phyloP scores from a whole-genome alignment of 2,888 invertebrate species.

The Chrysodeixis includens region DNA sequence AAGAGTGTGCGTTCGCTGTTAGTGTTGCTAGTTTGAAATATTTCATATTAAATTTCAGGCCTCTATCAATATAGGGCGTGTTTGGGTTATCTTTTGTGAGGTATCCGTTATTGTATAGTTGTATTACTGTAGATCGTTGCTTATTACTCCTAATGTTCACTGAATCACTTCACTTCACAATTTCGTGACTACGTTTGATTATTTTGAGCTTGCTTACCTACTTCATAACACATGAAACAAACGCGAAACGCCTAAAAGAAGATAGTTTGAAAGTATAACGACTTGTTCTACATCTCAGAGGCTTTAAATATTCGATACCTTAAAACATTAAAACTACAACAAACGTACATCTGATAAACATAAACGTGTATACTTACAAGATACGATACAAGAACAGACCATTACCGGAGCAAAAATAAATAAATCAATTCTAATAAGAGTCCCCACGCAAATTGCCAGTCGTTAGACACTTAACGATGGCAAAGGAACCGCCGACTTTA shows the following conservation, averaged over 20 bases:
- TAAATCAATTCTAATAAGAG: conserved; percentile 61
- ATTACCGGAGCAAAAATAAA: conserved; percentile 27
- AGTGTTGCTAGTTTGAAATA: conserved; percentile 78
- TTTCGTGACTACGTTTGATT: background rate
- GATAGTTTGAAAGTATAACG: no score
- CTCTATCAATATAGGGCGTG: conserved; percentile 83
- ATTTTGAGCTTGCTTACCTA: background rate
- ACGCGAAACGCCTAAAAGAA: background rate
- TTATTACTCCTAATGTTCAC: conserved; percentile 39
- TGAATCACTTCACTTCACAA: background rate
- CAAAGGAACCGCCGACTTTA: conserved; percentile 63
- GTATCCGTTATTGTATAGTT: conserved; percentile 66
- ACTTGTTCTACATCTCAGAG: background rate
- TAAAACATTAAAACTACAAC: no score
- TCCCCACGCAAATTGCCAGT: conserved; percentile 65
- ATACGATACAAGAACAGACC: background rate
- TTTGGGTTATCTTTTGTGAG: conserved; percentile 80
- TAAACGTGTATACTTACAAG: background rate
- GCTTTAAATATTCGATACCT: background rate
- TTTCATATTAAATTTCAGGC: conserved; percentile 88
- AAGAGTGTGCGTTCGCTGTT: conserved; percentile 59
- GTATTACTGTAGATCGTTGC: conserved; percentile 52
- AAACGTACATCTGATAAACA: background rate
- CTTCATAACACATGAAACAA: background rate
- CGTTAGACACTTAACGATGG: conserved; percentile 66